phyloP scores from a whole-genome alignment of 1,140 invertebrate species.

The Heliconius melpomene region DNA sequence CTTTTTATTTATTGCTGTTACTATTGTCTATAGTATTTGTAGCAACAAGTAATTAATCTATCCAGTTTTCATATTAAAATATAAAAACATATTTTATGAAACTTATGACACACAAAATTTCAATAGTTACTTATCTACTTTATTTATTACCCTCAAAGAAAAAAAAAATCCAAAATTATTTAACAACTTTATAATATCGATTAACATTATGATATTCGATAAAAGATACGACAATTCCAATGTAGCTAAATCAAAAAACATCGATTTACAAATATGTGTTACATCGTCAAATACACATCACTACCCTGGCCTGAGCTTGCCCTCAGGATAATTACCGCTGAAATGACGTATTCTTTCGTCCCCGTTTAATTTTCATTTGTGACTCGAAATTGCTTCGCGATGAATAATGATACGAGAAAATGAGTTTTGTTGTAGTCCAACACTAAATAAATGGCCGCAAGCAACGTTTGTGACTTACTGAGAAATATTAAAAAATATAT shows the following conservation, averaged over 20 bases:
- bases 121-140: no score
- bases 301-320: background rate
- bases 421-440: slow-evolving; percentile 14
- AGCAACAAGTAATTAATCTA: no score
- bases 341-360: slow-evolving; percentile 30
- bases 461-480: background rate
- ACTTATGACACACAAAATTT: no score
- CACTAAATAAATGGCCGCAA: slow-evolving; percentile 14
- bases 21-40: no score
- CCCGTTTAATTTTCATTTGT: slow-evolving; percentile 33
- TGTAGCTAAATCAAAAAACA: background rate
- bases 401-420: slow-evolving; percentile 24
- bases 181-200: background rate
- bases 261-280: background rate
- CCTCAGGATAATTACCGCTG: slow-evolving; percentile 23
- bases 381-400: slow-evolving; percentile 28
- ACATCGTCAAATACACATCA: background rate
- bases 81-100: no score
- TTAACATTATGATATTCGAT: background rate
- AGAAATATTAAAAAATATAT: background rate
- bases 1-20: no score
- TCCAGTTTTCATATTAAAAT: no score
- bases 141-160: no score
- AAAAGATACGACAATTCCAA: no score
- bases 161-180: no score